Percentiles rank a stretch among this genome's conserved stretches.
These are phyloP conservation scores for Diadophis punctatus DNA, from an alignment of 2,113 vertebrate species.

Conservation along the genomic window DNA sequence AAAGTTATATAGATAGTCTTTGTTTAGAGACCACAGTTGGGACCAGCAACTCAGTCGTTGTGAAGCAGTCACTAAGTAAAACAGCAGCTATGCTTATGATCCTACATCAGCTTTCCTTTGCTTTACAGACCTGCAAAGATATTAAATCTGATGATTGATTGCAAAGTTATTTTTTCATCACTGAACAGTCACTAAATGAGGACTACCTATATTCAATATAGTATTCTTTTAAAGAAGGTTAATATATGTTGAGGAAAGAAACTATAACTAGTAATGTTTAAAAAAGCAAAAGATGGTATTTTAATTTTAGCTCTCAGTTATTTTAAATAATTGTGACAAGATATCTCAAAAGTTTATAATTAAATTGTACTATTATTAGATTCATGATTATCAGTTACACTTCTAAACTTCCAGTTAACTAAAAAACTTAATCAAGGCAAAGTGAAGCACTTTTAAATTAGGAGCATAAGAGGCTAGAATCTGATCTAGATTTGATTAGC, in stretches of 20 bases:
- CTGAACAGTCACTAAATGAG: neutral
- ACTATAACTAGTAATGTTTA: neutral
- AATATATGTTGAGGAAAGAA: neutral
- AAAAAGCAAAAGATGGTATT: neutral
- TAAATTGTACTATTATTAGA: neutral
- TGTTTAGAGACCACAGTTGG: neutral
- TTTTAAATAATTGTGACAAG: conserved; percentile 15
- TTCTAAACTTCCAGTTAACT: conserved; percentile 6
- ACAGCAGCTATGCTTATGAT: neutral
- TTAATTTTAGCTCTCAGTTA: conserved; percentile 22
- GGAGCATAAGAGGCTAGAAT: neutral
- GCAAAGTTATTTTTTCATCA: neutral
- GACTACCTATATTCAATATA: neutral
- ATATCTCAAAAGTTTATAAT: conserved; percentile 17
- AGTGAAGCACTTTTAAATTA: neutral
- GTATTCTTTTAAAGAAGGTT: neutral
- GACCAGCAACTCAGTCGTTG: neutral
- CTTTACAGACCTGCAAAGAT: neutral
- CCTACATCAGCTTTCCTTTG: neutral
- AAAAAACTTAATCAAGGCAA: neutral
- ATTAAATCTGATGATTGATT: neutral
- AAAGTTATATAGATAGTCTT: neutral
- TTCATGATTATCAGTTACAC: neutral
- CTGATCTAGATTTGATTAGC: neutral
- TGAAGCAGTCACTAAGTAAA: neutral